phyloP scores from a whole-genome alignment of 2,888 invertebrate genomes.

The Hypomecis punctinalis region DNA sequence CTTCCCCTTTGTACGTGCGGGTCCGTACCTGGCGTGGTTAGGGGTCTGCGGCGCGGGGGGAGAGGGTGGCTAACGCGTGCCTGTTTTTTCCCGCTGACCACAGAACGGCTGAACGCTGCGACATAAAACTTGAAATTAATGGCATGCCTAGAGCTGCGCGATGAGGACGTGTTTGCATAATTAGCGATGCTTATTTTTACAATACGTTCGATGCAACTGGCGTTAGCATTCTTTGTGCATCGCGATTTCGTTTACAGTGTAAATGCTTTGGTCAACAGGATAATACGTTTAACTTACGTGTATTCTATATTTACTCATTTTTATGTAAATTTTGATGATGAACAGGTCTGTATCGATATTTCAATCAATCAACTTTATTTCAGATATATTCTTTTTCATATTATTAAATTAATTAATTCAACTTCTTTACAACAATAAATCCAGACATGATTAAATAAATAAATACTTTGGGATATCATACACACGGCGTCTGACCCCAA shows the following conservation, averaged over 20 bases:
- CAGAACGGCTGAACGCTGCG: constrained; percentile 64
- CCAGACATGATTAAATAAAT: too few relatives aligned
- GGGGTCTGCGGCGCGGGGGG: constrained; percentile 57
- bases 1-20: constrained; percentile 81
- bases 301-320: too few relatives aligned
- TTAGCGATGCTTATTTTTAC: constrained; percentile 36
- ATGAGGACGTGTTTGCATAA: constrained; percentile 39
- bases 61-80: constrained; percentile 74
- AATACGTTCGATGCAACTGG: constrained; percentile 31
- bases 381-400: too few relatives aligned
- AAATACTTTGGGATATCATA: too few relatives aligned
- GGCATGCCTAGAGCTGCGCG: constrained; percentile 44
- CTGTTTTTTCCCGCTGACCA: constrained; percentile 75
- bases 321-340: too few relatives aligned
- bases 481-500: too few relatives aligned
- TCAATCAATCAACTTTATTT: too few relatives aligned
- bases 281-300: too few relatives aligned
- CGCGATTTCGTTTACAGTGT: background rate
- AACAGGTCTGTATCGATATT: too few relatives aligned
- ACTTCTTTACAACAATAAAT: too few relatives aligned
- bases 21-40: constrained; percentile 79
- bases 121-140: constrained; percentile 53
- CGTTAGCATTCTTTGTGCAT: constrained; percentile 27
- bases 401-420: too few relatives aligned
- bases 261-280: background rate